Conservation (phyloP, 92 coral and sea anemone genomes). For the Chrysogorgia sp. region DNA sequence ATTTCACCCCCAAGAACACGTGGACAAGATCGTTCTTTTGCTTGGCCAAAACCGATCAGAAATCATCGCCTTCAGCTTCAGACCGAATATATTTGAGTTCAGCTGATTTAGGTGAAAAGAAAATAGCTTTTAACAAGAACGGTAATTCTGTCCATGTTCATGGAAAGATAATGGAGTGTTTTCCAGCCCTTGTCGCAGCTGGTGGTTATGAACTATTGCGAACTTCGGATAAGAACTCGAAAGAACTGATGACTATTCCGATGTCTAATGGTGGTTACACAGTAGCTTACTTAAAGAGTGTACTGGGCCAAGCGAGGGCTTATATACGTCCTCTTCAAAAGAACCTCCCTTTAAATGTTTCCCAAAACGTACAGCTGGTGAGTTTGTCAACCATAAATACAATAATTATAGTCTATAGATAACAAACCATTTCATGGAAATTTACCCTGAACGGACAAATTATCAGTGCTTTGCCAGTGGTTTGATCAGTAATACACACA, state of each 20-base stretch:
- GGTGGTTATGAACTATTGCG: constrained; percentile 41
- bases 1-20: constrained; percentile 41
- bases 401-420: no score
- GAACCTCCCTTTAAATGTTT: constrained; percentile 35
- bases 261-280: constrained; percentile 13
- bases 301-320: constrained; percentile 59
- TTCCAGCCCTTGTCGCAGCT: constrained; percentile 25
- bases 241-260: constrained; percentile 28
- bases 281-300: constrained; percentile 36
- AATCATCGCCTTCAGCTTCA: neutral
- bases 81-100: constrained; percentile 4
- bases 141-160: constrained; percentile 41
- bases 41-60: constrained; percentile 21
- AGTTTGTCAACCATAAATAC: neutral
- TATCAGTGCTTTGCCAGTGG: no score
- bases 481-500: no score
- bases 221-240: constrained; percentile 15
- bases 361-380: constrained; percentile 29
- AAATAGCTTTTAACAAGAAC: constrained; percentile 24
- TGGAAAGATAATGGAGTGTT: constrained; percentile 18
- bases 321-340: constrained; percentile 51
- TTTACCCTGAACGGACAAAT: no score
- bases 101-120: constrained; percentile 3
- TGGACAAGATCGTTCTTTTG: constrained; percentile 41
- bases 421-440: no score